Conservation (phyloP, 2,113 vertebrate species). For the Damaliscus lunatus region DNA sequence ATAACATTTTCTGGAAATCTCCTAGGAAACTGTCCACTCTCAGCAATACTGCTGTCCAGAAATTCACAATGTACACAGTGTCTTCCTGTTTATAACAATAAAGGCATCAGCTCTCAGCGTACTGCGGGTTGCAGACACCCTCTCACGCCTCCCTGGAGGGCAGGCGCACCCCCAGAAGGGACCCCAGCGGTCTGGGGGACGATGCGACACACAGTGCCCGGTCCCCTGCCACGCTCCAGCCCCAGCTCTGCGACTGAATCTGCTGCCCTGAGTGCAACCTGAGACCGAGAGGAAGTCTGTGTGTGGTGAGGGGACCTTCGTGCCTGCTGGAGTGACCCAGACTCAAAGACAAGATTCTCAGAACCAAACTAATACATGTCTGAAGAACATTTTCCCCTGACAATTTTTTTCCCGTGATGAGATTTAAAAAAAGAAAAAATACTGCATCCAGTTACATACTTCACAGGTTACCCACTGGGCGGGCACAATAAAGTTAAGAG, state of each 20-base stretch:
- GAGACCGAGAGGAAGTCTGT: rapidly evolving
- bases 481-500: not conserved
- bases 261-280: not conserved
- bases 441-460: not conserved
- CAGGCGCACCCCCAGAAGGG: not conserved
- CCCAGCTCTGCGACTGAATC: not conserved
- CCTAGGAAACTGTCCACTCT: not conserved
- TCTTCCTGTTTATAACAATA: not conserved
- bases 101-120: rapidly evolving
- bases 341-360: not conserved
- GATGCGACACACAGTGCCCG: rapidly evolving
- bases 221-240: not conserved
- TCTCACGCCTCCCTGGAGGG: not conserved
- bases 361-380: not conserved
- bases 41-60: not conserved
- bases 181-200: too few species aligned
- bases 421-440: not conserved
- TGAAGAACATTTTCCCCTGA: not conserved
- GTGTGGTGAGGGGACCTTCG: too few species aligned
- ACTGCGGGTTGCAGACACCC: rapidly evolving
- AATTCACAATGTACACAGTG: too few species aligned
- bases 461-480: not conserved
- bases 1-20: not conserved
- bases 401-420: not conserved
- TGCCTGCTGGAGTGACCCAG: not conserved